Base-by-base conservation (phyloP, 2,113 vertebrate genomes). In the Solea senegalensis region DNA sequence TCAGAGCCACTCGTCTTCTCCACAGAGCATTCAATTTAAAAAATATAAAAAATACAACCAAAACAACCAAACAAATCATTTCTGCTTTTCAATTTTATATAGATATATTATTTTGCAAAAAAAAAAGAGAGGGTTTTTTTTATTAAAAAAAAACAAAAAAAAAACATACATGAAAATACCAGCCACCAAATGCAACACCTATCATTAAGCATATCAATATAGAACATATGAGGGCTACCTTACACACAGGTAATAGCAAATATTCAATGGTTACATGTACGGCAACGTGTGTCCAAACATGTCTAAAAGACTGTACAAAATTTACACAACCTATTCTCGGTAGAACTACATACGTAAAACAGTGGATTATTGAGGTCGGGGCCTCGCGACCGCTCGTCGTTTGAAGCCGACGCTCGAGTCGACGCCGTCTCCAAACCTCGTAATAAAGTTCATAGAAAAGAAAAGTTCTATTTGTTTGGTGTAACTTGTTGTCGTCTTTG, bases 271-370 rank as follows among this genome's bases (percentile, higher is more conserved):
- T 95, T 21, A 95, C 95, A 97, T 86, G 95, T 94, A 89, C 89
- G 93, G 94, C 94, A 93, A 91, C 92, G 91, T 95, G 89, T 96
- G 93, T 95, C 94, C 94, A 95, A 95, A 95, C 94, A 94, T 92
- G 93, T 96, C 96, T 97, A 97, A 97, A 98, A 98, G 95, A 96
- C 97, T 99, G 97, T 99, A 98, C 97, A 98, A 97, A 21, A 98
- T 99, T 95, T 98, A 99, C 97, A 99, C 93, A 93, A 88, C 90
- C 92, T 94, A 21, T 94, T 95, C 94, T 94, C 52, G 94, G 95
- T 94, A 95, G 93, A 94, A 91, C 93, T 95, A 96, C 93, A 94
- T 95, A 21, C 21, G 94, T 94, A 95, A 95, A 94, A 88, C 87
- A 89, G 73, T 90, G 91, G 82, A 87, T 76, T 85, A 72, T 74